Evolutionary conservation across 2,797 vertebrate genomes (phyloP).

Genomic region (Rhabdophis nuchalis): DNA sequence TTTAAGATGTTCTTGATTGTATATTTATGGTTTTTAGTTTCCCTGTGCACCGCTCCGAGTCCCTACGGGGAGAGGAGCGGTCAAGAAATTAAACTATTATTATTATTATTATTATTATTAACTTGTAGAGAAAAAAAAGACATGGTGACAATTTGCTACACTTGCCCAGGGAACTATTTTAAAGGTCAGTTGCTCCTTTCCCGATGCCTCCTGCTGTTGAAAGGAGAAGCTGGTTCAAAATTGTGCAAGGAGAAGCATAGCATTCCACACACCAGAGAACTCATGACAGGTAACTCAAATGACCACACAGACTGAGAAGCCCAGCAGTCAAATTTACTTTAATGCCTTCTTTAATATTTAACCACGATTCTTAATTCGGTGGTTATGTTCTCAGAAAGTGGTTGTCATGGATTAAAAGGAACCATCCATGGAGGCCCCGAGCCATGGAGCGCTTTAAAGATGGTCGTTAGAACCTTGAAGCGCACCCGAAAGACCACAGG

Average conservation of each 20-base stretch:
- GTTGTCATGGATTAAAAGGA: conserved; percentile 2
- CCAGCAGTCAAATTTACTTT: background rate
- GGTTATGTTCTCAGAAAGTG: background rate
- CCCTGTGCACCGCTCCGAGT: too few relatives aligned
- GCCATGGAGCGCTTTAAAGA: too few relatives aligned
- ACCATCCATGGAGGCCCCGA: too few relatives aligned
- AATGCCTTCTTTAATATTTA: background rate
- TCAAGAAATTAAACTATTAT: too few relatives aligned
- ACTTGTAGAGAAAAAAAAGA: background rate
- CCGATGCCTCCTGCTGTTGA: background rate
- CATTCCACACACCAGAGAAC: background rate
- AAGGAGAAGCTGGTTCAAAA: background rate
- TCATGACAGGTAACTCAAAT: background rate
- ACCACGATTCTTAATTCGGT: background rate
- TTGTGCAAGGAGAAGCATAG: background rate
- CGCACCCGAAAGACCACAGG: too few relatives aligned
- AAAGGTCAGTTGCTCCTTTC: background rate
- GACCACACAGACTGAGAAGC: background rate
- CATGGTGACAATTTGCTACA: background rate
- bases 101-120: too few relatives aligned
- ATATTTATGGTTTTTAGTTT: too few relatives aligned
- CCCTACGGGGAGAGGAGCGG: too few relatives aligned
- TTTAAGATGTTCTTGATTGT: too few relatives aligned
- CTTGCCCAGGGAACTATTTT: background rate
- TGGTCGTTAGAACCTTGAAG: too few relatives aligned